Evolutionary conservation across 2,888 invertebrate species (phyloP).

Genomic region (Patella pellucida): DNA sequence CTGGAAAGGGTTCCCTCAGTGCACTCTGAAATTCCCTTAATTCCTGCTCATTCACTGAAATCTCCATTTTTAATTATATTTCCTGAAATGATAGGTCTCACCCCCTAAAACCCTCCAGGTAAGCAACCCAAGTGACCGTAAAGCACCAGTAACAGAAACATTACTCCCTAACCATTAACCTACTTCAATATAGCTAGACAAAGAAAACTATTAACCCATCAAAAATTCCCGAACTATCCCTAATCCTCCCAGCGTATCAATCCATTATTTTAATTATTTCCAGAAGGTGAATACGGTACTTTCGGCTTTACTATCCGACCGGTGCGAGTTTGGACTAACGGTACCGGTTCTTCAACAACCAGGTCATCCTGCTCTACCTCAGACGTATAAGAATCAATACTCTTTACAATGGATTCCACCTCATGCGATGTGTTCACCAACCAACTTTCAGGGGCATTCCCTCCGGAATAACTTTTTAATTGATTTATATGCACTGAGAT

Average conservation of each 20-base stretch:
- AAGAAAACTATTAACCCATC: no score
- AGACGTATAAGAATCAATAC: background rate
- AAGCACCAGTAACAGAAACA: no score
- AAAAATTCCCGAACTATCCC: no score
- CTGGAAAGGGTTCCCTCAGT: background rate
- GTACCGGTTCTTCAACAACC: background rate
- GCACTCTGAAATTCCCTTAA: background rate
- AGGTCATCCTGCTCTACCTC: background rate
- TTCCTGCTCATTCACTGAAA: background rate
- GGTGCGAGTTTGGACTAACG: background rate
- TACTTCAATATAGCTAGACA: no score
- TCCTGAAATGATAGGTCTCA: no score
- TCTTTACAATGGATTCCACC: background rate
- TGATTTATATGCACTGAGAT: background rate
- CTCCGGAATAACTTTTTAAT: background rate
- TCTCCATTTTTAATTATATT: background rate
- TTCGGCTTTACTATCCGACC: background rate
- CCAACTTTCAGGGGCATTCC: background rate
- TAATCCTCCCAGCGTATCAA: no score
- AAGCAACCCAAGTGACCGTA: no score
- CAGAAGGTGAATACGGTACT: background rate
- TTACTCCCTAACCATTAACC: no score
- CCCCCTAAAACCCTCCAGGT: no score
- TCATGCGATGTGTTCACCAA: background rate
- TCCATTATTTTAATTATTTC: no score